Evolutionary conservation across 2,888 invertebrate species (phyloP).

Genomic region (Trissolcus brochymenae): DNA sequence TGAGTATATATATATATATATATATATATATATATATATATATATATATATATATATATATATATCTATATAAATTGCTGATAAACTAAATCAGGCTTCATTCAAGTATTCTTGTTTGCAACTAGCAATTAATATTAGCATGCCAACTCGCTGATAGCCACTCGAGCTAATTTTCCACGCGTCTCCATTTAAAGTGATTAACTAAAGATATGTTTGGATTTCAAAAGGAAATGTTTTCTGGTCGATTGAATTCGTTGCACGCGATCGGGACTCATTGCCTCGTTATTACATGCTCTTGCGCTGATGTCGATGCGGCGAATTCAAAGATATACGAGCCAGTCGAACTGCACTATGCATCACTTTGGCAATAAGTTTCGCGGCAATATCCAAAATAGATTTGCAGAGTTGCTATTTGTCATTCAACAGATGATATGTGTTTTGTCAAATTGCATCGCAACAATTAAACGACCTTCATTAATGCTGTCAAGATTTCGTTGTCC

Average conservation of each 20-base stretch:
- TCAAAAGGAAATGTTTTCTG: conserved; percentile 5
- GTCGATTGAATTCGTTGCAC: conserved; percentile 25
- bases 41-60: too few species aligned
- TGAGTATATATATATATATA: too few species aligned
- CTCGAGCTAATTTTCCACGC: conserved; percentile 15
- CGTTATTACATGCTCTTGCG: conserved; percentile 35
- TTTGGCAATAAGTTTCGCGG: conserved; percentile 63
- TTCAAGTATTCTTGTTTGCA: not conserved
- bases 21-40: too few species aligned
- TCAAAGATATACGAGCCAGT: conserved; percentile 41
- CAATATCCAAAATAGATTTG: conserved; percentile 55
- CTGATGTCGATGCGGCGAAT: conserved; percentile 26
- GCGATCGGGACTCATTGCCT: conserved; percentile 29
- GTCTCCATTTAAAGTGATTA: conserved; percentile 13
- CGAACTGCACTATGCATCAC: conserved; percentile 47
- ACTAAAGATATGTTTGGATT: conserved; percentile 2
- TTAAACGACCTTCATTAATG: conserved; percentile 48
- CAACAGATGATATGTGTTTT: conserved; percentile 35
- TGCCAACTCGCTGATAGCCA: conserved; percentile 19
- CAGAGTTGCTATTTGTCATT: conserved; percentile 38
- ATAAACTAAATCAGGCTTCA: not conserved
- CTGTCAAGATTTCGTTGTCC: not conserved
- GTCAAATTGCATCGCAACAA: conserved; percentile 38
- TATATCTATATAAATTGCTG: too few species aligned
- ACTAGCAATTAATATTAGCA: conserved; percentile 23